phyloP scores from a whole-genome alignment of 2,888 invertebrate species.

The Trimorus sp. region DNA sequence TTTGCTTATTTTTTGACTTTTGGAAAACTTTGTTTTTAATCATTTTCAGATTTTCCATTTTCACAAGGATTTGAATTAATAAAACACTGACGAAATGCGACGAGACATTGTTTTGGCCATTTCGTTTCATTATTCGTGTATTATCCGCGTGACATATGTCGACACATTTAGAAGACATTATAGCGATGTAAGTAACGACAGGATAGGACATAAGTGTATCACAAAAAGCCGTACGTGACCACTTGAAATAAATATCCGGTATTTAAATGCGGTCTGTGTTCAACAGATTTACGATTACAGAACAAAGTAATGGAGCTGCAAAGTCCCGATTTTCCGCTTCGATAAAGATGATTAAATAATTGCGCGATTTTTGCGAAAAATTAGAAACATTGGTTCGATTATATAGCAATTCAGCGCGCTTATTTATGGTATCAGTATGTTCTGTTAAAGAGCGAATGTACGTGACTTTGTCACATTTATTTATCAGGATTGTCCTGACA shows the following conservation, averaged over 20 bases:
- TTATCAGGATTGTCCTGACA: too few species aligned
- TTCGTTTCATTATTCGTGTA: constrained; percentile 35
- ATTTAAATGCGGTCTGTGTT: constrained; percentile 44
- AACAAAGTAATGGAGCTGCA: constrained; percentile 25
- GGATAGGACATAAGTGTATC: constrained; percentile 53
- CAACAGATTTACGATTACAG: constrained; percentile 39
- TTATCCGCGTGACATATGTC: constrained; percentile 45
- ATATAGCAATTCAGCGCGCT: too few species aligned
- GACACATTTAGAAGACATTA: constrained; percentile 50
- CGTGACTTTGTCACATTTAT: too few species aligned
- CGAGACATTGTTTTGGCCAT: constrained; percentile 48
- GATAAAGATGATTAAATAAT: too few species aligned
- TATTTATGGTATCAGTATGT: too few species aligned
- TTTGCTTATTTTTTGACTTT: too few species aligned
- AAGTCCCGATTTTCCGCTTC: constrained; percentile 20
- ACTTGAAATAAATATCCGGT: constrained; percentile 60
- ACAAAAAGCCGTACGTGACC: constrained; percentile 55
- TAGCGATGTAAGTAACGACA: constrained; percentile 47
- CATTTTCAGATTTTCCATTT: too few species aligned
- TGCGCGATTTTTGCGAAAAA: too few species aligned
- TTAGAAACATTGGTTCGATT: too few species aligned
- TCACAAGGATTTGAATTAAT: background rate
- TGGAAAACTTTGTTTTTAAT: too few species aligned
- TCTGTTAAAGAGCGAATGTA: too few species aligned
- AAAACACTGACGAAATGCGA: background rate